Base-by-base conservation (phyloP, 1,140 invertebrate genomes). In the Megalopta genalis region DNA sequence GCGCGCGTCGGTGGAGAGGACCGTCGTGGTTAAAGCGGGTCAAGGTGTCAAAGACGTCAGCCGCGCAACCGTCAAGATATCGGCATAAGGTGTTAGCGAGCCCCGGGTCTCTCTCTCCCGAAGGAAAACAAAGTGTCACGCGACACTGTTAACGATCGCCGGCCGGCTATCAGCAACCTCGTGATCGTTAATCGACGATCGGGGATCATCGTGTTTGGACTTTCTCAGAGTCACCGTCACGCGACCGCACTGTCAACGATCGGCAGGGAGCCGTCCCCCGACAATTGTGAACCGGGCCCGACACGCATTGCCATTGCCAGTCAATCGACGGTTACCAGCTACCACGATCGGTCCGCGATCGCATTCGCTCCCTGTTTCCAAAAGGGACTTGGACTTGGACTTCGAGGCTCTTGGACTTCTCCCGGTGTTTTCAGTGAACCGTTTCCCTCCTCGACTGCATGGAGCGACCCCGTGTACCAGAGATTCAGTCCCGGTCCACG, bases 31-130 rank as follows among this genome's bases (percentile, higher is more conserved):
- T 68, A 79, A 83, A 87, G 59, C 73, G 83, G 86, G 85, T 88
- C 88, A 90, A 90, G 90, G 89, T 89, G 88, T 86, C 81, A 84
- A 90, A 89, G 80, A 86, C 88, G 88, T 87, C 86, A 66, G 54
- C 21, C 49, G 21, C 27, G 70, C 25, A 60, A 60, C 60, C 67
- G 63, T 46, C n/a, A 52, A 68, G 83, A 80, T 84, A 88, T 86
- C 86, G 83, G 85, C 77, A 65, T 64, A 82, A 89, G 84, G 79
- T 77, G 83, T 89, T 85, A 82, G 81, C 86, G 70, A 27, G 64
- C 54, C 5, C 49, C 16, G 3, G 54, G 54, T n/a, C 7, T 57
- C 18, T 21, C 54, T 23, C 37, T 42, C 18, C 18, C 68, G n/a
- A 25, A 37, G 67, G 27, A 74, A 74, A 79, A 66, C 63, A 67